Percentiles rank a stretch among this genome's conserved stretches.
phyloP scores from a whole-genome alignment of 2,888 invertebrate genomes.

The Harpalus rufipes region DNA sequence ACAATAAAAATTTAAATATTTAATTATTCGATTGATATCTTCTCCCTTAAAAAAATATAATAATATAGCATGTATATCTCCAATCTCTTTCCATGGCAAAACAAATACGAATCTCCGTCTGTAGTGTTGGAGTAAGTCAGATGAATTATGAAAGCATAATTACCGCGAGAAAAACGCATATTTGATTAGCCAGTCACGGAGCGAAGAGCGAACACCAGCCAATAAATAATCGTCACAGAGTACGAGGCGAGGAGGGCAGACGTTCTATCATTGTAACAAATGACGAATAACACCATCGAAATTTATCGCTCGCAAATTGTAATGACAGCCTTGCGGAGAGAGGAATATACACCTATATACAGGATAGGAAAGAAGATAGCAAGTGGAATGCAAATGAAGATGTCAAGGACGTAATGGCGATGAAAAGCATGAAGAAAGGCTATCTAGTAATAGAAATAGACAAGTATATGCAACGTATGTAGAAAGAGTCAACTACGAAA shows the following conservation, averaged over 20 bases:
- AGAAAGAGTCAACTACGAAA: not conserved
- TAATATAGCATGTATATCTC: conserved; percentile 33
- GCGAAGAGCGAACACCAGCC: conserved; percentile 27
- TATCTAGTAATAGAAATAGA: not conserved
- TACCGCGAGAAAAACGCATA: conserved; percentile 41
- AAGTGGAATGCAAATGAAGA: conserved; percentile 3
- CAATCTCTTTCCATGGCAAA: not conserved
- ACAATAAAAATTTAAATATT: conserved; percentile 27
- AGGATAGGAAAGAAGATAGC: not conserved
- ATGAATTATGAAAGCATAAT: conserved; percentile 53
- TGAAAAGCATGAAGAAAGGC: not conserved
- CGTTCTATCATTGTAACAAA: conserved; percentile 55
- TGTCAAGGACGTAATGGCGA: not conserved
- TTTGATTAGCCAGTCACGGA: conserved; percentile 41
- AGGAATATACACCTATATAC: conserved; percentile 20
- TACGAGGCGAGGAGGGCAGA: conserved; percentile 1
- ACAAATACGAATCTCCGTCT: conserved; percentile 10
- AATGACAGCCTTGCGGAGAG: conserved; percentile 62
- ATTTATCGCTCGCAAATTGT: conserved; percentile 65
- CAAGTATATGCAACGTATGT: not conserved
- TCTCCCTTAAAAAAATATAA: conserved; percentile 29
- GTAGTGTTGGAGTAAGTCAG: conserved; percentile 5
- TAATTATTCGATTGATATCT: conserved; percentile 35
- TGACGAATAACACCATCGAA: conserved; percentile 59
- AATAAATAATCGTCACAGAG: conserved; percentile 48